Evolutionary conservation across 1,140 invertebrate genomes (phyloP).

Genomic region (Sweltsa coloradensis): DNA sequence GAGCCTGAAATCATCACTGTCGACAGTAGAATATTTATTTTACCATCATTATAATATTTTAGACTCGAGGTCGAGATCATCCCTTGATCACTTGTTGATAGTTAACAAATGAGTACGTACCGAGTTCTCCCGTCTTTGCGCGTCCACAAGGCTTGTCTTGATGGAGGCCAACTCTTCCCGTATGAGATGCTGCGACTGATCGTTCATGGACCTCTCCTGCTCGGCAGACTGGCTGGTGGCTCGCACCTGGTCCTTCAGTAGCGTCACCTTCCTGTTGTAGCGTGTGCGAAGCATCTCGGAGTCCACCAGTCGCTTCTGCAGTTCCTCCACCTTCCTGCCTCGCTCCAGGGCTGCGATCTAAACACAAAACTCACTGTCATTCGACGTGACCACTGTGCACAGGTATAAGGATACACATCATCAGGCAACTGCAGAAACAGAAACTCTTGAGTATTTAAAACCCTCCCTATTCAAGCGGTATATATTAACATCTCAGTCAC

Average conservation of each 20-base stretch:
- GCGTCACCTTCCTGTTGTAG: conserved; percentile 53
- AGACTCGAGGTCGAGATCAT: conserved; percentile 4
- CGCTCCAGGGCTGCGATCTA: conserved; percentile 72
- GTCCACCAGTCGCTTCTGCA: conserved; percentile 61
- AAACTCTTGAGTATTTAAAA: no score
- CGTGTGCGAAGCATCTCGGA: conserved; percentile 54
- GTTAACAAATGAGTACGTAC: conserved; percentile 19
- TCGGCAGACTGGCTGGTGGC: conserved; percentile 48
- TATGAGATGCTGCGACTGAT: conserved; percentile 49
- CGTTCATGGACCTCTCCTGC: conserved; percentile 53
- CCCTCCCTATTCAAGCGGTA: no score
- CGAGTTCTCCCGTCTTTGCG: conserved; percentile 57
- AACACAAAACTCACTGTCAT: no score
- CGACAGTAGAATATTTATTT: conserved; percentile 8
- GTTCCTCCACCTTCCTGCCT: conserved; percentile 68
- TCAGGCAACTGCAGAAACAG: no score
- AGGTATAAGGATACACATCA: no score
- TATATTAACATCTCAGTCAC: no score
- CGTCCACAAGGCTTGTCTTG: conserved; percentile 55
- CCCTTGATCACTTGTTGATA: background rate
- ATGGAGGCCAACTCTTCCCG: conserved; percentile 57
- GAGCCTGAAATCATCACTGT: conserved; percentile 5
- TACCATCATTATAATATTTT: conserved; percentile 11
- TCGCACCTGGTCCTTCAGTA: conserved; percentile 56
- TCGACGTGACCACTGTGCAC: no score